A percentile compares a stretch with the other conserved stretches of the same genome.
Conservation (phyloP, 1,140 invertebrate genomes). For the Bombus superbus region DNA sequence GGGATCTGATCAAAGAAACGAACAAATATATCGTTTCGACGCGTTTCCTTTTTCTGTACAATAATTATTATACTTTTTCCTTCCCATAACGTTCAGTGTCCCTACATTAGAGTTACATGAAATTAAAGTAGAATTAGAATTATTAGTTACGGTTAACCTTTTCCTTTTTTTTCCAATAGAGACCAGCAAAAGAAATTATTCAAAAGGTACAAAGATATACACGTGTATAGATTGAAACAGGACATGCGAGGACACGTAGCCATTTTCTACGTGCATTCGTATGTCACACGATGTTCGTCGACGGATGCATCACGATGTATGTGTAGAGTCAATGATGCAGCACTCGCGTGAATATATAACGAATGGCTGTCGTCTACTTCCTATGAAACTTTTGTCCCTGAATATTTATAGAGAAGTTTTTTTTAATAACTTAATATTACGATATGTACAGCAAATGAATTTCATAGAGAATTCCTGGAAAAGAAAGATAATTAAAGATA, state of each 20-base stretch:
- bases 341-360: background rate
- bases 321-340: background rate
- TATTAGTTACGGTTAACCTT: background rate
- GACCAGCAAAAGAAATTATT: slow-evolving; percentile 28
- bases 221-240: slow-evolving; percentile 9
- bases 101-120: background rate
- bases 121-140: background rate
- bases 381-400: background rate
- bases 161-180: background rate
- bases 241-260: background rate
- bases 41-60: too few species aligned
- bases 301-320: slow-evolving; percentile 41
- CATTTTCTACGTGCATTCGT: background rate
- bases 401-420: background rate
- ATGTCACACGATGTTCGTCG: slow-evolving; percentile 35
- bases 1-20: background rate
- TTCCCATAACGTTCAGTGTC: background rate
- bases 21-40: background rate
- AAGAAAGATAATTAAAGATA: background rate
- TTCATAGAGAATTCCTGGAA: background rate
- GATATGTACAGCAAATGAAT: background rate
- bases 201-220: slow-evolving; percentile 34
- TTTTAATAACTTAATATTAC: background rate
- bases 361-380: background rate
- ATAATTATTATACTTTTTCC: background rate